Percentiles rank a stretch among this genome's conserved stretches.
Evolutionary conservation across 2,113 vertebrate genomes (phyloP).

Genomic region (Promerops cafer): DNA sequence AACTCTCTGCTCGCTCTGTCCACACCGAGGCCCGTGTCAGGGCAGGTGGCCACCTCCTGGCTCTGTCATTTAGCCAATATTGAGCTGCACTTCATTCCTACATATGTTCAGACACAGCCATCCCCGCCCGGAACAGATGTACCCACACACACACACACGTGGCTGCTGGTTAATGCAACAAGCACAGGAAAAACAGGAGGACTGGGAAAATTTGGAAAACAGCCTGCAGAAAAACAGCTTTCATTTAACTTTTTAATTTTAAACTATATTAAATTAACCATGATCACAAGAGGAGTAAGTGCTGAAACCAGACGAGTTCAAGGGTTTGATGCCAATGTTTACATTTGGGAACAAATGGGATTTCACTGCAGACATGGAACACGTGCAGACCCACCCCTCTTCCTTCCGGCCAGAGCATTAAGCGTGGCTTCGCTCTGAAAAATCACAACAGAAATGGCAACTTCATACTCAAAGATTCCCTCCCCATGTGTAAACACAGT

Average conservation of each 20-base stretch:
- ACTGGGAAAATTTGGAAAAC: background rate
- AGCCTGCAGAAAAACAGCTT: conserved; percentile 35
- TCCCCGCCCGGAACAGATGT: background rate
- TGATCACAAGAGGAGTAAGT: background rate
- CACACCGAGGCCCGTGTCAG: background rate
- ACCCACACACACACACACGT: background rate
- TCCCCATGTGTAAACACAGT: background rate
- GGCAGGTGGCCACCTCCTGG: conserved; percentile 53
- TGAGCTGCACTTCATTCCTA: conserved; percentile 2
- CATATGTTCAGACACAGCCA: conserved; percentile 19
- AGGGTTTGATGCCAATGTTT: background rate
- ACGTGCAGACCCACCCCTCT: background rate
- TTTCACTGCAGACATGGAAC: rapidly evolving
- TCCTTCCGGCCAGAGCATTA: rapidly evolving
- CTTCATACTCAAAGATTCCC: background rate
- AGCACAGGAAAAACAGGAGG: background rate
- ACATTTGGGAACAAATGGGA: background rate
- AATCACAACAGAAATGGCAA: background rate
- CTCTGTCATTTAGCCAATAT: background rate
- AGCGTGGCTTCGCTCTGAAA: background rate
- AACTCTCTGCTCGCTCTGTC: background rate
- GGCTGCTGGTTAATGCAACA: conserved; percentile 3
- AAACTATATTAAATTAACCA: conserved; percentile 3
- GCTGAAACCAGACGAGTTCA: background rate
- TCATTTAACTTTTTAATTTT: conserved; percentile 13